phyloP scores from a whole-genome alignment of 2,113 vertebrate genomes.

The Trichomycterus rosablanca region DNA sequence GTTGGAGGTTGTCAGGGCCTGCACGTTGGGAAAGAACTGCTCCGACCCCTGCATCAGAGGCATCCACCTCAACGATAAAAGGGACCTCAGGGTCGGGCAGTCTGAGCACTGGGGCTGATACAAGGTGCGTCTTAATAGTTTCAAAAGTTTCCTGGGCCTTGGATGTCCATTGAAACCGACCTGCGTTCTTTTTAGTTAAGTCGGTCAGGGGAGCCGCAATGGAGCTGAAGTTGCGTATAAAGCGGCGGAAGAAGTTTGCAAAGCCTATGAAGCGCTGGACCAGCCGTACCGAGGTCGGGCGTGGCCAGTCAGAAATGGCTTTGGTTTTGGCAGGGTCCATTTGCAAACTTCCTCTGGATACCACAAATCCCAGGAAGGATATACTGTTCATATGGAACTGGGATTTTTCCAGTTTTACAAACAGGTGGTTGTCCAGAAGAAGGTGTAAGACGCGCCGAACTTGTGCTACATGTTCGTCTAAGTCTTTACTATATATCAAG shows the following conservation, averaged over 20 bases:
- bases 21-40: background rate
- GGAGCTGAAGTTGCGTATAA: background rate
- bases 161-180: background rate
- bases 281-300: background rate
- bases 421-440: background rate
- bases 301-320: background rate
- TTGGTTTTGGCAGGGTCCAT: background rate
- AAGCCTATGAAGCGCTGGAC: background rate
- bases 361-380: constrained; percentile 2
- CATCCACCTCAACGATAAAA: background rate
- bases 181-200: background rate
- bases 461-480: background rate
- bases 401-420: constrained; percentile 2
- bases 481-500: background rate
- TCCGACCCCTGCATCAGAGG: background rate
- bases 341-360: background rate
- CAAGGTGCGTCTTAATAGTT: background rate
- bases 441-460: background rate
- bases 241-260: background rate
- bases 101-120: background rate
- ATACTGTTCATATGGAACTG: background rate
- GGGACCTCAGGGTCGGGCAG: background rate
- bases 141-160: background rate
- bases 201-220: background rate
- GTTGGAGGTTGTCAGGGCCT: too few species aligned